Conservation (phyloP, 1,140 invertebrate species). For the Heliconius melpomene region DNA sequence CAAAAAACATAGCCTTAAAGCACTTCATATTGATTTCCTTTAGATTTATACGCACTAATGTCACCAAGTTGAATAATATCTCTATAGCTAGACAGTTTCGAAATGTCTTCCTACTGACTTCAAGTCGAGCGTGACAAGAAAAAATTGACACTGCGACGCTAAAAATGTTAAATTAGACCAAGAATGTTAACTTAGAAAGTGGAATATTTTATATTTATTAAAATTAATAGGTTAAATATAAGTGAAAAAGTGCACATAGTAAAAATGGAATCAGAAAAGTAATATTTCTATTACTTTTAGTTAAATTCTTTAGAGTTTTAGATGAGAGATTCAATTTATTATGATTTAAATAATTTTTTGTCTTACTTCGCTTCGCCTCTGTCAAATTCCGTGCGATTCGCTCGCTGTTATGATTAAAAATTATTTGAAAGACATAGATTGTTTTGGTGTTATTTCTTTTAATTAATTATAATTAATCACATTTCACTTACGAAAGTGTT, state of each 20-base stretch:
- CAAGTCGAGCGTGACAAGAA: background rate
- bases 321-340: background rate
- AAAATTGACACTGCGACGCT: background rate
- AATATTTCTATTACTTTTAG: background rate
- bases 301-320: background rate
- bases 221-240: background rate
- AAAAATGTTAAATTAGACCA: conserved; percentile 5
- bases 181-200: background rate
- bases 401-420: background rate
- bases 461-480: no score
- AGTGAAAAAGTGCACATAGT: background rate
- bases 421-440: no score
- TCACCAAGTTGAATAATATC: background rate
- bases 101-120: background rate
- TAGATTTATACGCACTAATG: background rate
- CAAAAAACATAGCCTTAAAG: background rate
- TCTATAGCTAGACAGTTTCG: background rate
- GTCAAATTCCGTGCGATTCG: background rate
- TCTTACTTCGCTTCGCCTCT: background rate
- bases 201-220: background rate
- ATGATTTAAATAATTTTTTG: background rate
- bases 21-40: background rate
- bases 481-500: no score
- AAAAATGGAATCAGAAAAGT: background rate
- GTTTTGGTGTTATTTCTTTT: no score